A percentile compares a stretch with the other conserved stretches of the same genome.
phyloP scores from a whole-genome alignment of 2,888 invertebrate genomes.

The Cecidostiba fungosa region DNA sequence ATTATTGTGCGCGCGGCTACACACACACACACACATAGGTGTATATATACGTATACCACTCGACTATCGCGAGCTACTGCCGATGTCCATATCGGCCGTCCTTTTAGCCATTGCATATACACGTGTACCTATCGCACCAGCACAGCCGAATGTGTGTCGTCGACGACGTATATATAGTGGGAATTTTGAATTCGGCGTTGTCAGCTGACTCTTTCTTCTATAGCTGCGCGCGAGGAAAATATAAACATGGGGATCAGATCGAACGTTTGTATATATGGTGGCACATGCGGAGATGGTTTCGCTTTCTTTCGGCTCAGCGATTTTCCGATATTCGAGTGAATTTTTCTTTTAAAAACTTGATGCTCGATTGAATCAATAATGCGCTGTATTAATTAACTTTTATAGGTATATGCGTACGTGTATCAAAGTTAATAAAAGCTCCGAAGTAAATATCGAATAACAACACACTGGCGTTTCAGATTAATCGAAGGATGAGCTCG shows the following conservation, averaged over 20 bases:
- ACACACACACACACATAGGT: neutral
- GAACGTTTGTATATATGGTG: no score
- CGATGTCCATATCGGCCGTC: neutral
- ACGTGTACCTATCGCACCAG: constrained; percentile 1
- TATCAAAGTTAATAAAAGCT: neutral
- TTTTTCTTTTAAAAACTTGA: no score
- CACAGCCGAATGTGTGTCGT: neutral
- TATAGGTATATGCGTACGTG: neutral
- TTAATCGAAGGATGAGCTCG: neutral
- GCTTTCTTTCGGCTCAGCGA: neutral
- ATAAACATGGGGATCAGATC: neutral
- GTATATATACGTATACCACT: neutral
- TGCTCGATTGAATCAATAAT: no score
- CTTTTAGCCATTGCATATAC: neutral
- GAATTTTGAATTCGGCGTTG: neutral
- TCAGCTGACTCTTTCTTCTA: neutral
- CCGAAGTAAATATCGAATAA: neutral
- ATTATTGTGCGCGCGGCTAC: neutral
- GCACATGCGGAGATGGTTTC: neutral
- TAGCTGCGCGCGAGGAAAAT: constrained; percentile 7
- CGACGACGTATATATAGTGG: neutral
- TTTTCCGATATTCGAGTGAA: no score
- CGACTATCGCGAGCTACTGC: neutral
- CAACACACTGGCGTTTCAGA: neutral
- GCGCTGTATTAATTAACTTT: no score